phyloP scores from a whole-genome alignment of 2,113 vertebrate genomes.

The Lamprologus lemairii region DNA sequence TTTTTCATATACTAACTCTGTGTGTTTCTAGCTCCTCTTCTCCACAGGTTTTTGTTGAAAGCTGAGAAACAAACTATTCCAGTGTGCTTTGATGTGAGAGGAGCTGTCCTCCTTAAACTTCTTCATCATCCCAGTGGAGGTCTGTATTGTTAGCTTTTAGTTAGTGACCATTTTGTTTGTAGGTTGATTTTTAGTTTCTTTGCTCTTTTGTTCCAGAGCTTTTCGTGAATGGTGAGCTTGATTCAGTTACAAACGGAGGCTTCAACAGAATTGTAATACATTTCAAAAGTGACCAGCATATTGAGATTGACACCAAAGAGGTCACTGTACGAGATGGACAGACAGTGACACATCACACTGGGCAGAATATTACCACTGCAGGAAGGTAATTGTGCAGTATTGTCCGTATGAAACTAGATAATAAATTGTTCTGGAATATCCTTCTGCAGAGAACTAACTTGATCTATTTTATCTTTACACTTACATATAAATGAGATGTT shows the following conservation, averaged over 20 bases:
- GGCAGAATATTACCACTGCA: background rate
- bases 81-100: slow-evolving; percentile 57
- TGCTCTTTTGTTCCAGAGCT: too few relatives aligned
- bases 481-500: background rate
- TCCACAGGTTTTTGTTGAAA: slow-evolving; percentile 47
- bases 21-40: background rate
- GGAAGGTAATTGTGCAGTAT: slow-evolving; percentile 18
- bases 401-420: background rate
- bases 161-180: background rate
- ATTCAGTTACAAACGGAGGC: too few relatives aligned
- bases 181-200: too few relatives aligned
- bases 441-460: background rate
- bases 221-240: too few relatives aligned
- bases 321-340: slow-evolving; percentile 6
- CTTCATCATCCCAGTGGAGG: slow-evolving; percentile 38
- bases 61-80: slow-evolving; percentile 14
- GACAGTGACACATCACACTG: background rate
- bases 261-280: too few relatives aligned
- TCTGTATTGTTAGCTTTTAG: slow-evolving; percentile 5
- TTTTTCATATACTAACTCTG: background rate
- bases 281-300: too few relatives aligned
- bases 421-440: background rate
- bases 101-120: slow-evolving; percentile 21
- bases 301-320: background rate
- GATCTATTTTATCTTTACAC: background rate